A percentile compares a stretch with the other conserved stretches of the same genome.
phyloP scores from a whole-genome alignment of 1,140 invertebrate species.

The Tribolium madens region DNA sequence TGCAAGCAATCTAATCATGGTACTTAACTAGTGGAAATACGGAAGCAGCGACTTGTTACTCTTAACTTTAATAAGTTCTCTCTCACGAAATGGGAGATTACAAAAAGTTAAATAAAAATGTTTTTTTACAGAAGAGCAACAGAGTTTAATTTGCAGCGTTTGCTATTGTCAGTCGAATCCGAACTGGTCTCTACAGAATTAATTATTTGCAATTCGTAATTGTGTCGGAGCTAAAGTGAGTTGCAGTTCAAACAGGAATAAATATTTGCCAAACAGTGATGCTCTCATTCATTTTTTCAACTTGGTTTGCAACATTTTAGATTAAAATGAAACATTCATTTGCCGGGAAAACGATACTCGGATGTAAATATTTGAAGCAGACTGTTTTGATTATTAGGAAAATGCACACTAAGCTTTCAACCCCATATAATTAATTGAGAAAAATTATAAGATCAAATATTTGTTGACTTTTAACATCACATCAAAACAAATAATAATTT shows the following conservation, averaged over 20 bases:
- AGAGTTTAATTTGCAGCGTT: conserved; percentile 14
- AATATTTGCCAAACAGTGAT: conserved; percentile 19
- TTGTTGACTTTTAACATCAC: neutral
- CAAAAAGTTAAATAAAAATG: conserved; percentile 9
- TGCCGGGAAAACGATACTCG: neutral
- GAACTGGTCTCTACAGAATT: conserved; percentile 11
- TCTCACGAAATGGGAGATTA: conserved; percentile 1
- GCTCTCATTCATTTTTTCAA: neutral
- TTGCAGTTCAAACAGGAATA: conserved; percentile 28
- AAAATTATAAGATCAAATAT: neutral
- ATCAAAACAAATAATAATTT: neutral
- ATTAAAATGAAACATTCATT: neutral
- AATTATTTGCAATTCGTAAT: conserved; percentile 31
- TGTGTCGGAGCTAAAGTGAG: conserved; percentile 20
- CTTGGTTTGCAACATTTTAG: neutral
- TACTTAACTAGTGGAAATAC: conserved; percentile 1
- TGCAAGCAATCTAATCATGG: neutral
- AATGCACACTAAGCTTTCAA: neutral
- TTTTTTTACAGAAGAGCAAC: neutral
- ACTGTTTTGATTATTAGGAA: neutral
- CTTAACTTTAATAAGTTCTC: conserved; percentile 16
- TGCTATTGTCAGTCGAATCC: conserved; percentile 6
- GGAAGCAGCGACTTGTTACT: conserved; percentile 1
- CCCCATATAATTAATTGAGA: neutral
- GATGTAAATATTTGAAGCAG: neutral